These are phyloP conservation scores for Caenorhabditis sp. DNA, from an alignment of 2,888 invertebrate species.

Conservation along the genomic window DNA sequence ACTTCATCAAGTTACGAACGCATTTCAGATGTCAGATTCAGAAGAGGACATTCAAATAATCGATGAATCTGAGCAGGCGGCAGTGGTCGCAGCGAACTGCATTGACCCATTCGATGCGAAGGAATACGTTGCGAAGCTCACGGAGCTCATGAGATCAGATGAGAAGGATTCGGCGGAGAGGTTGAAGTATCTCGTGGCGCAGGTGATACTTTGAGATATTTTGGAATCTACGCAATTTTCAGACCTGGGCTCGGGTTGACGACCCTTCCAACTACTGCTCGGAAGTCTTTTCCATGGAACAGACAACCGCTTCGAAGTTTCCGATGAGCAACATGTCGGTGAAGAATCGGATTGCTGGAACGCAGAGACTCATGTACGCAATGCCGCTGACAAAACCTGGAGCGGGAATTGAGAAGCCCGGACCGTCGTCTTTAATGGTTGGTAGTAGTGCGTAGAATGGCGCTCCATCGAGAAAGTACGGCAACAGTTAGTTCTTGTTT, in stretches of 20 bases:
- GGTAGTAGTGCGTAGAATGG: neutral
- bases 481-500: neutral
- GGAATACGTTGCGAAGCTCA: slow-evolving; percentile 30
- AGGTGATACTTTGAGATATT: slow-evolving; percentile 21
- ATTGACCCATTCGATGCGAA: slow-evolving; percentile 31
- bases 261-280: slow-evolving; percentile 24
- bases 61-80: slow-evolving; percentile 5
- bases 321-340: slow-evolving; percentile 6
- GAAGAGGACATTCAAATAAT: slow-evolving; percentile 18
- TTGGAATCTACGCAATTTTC: no score
- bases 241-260: slow-evolving; percentile 20
- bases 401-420: slow-evolving; percentile 1
- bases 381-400: slow-evolving; percentile 33
- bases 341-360: slow-evolving; percentile 57
- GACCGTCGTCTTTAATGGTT: neutral
- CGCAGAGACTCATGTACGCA: slow-evolving; percentile 39
- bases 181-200: slow-evolving; percentile 23
- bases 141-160: slow-evolving; percentile 23
- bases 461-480: no score
- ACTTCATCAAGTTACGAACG: neutral
- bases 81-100: neutral
- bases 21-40: neutral
- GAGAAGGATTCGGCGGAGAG: slow-evolving; percentile 30
- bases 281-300: slow-evolving; percentile 16
- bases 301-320: slow-evolving; percentile 13